These are phyloP conservation scores for Coecobrya sp. DNA, from an alignment of 2,888 invertebrate genomes.

Conservation along the genomic window DNA sequence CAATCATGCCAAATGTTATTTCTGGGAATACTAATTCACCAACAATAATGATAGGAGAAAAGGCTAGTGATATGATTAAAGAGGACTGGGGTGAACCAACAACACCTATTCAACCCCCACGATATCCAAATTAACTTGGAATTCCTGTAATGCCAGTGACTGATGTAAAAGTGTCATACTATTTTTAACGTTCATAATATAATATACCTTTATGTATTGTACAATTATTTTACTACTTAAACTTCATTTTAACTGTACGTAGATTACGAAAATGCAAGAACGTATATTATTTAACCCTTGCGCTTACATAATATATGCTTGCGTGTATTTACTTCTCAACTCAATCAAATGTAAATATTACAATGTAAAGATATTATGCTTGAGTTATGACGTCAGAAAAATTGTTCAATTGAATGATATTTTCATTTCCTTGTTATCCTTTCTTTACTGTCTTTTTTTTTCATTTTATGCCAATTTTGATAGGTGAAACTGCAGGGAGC, in stretches of 20 bases:
- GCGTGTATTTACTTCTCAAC: too few species aligned
- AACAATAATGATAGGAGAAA: slow-evolving; percentile 82
- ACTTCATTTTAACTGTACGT: neutral
- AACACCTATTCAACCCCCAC: slow-evolving; percentile 58
- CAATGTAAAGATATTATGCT: neutral
- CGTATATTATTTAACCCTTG: neutral
- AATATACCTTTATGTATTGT: neutral
- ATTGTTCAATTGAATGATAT: neutral
- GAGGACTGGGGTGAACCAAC: slow-evolving; percentile 76
- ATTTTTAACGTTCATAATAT: slow-evolving; percentile 67
- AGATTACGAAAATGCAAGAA: neutral
- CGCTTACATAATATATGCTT: neutral
- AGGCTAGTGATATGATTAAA: slow-evolving; percentile 82
- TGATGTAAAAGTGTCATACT: slow-evolving; percentile 91
- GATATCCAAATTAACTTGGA: slow-evolving; percentile 51
- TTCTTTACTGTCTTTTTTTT: neutral
- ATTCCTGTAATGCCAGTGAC: slow-evolving; percentile 89
- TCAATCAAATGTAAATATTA: neutral
- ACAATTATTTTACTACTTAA: neutral
- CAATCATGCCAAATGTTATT: slow-evolving; percentile 93
- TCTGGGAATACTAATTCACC: slow-evolving; percentile 88
- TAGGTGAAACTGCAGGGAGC: neutral
- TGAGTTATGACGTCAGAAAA: neutral
- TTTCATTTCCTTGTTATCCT: neutral
- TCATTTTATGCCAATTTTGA: neutral